A percentile compares a stretch with the other conserved stretches of the same genome.
These are phyloP conservation scores for Caprella mutica DNA, from an alignment of 2,888 invertebrate genomes.

Conservation along the genomic window DNA sequence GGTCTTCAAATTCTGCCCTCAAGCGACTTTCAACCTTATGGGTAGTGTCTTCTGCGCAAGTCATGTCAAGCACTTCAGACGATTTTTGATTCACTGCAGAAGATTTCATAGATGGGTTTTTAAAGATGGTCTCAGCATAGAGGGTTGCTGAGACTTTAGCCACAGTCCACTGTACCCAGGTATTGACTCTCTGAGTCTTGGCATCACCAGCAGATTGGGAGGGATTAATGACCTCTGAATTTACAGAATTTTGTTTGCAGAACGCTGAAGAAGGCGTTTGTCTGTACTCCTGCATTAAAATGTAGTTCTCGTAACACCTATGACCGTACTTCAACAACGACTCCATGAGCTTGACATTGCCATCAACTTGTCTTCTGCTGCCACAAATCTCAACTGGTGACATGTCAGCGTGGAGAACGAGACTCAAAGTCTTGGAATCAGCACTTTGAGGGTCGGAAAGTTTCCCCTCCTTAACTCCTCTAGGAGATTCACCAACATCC, in stretches of 20 bases:
- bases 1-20: constrained; percentile 61
- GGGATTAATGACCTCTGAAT: too few relatives aligned
- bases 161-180: constrained; percentile 79
- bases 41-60: background rate
- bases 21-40: constrained; percentile 8
- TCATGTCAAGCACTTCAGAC: background rate
- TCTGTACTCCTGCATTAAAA: too few relatives aligned
- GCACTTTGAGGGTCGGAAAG: too few relatives aligned
- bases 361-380: constrained; percentile 21
- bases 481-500: too few relatives aligned
- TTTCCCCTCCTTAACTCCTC: too few relatives aligned
- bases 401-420: constrained; percentile 32
- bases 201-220: too few relatives aligned
- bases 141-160: constrained; percentile 61
- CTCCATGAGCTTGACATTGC: constrained; percentile 25
- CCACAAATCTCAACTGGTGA: constrained; percentile 29
- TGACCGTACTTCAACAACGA: background rate
- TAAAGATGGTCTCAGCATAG: constrained; percentile 39
- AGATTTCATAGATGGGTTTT: too few relatives aligned
- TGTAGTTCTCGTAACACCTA: too few relatives aligned
- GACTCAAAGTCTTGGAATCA: too few relatives aligned
- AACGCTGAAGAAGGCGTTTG: too few relatives aligned
- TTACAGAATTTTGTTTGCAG: too few relatives aligned
- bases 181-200: constrained; percentile 12
- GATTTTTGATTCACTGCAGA: background rate